phyloP scores from a whole-genome alignment of 2,113 vertebrate species.

The Diphyllodes magnificus region DNA sequence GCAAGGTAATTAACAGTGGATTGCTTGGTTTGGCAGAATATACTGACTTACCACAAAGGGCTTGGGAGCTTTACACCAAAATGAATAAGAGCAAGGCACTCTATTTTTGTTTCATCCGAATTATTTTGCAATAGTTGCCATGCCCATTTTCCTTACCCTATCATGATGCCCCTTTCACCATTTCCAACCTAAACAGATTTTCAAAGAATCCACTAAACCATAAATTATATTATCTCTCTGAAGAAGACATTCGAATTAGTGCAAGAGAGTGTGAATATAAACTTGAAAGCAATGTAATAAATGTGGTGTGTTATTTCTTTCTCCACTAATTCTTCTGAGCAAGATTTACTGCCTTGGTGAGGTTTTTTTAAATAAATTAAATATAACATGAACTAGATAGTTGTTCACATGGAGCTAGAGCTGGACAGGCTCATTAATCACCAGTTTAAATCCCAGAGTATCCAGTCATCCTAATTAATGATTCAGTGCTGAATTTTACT shows the following conservation, averaged over 20 bases:
- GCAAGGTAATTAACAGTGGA: background rate
- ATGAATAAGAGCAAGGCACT: background rate
- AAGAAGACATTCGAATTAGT: constrained; percentile 22
- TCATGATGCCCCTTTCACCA: background rate
- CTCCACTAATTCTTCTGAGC: constrained; percentile 38
- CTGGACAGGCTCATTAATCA: constrained; percentile 68
- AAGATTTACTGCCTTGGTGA: constrained; percentile 27
- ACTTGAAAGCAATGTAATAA: constrained; percentile 26
- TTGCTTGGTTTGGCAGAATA: background rate
- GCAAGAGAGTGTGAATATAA: background rate
- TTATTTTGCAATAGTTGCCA: background rate
- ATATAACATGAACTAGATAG: constrained; percentile 48
- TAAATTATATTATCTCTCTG: background rate
- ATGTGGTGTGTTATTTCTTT: constrained; percentile 39
- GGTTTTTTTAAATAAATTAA: constrained; percentile 55
- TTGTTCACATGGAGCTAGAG: constrained; percentile 24
- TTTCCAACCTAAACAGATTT: background rate
- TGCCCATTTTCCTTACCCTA: background rate
- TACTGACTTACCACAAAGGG: background rate
- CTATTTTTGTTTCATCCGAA: background rate
- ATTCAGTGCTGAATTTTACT: constrained; percentile 40
- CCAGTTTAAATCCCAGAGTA: constrained; percentile 57
- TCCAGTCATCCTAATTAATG: constrained; percentile 64
- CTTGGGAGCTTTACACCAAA: background rate
- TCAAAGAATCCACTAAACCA: background rate